phyloP scores from a whole-genome alignment of 1,140 invertebrate species.

The Mamestra configurata region DNA sequence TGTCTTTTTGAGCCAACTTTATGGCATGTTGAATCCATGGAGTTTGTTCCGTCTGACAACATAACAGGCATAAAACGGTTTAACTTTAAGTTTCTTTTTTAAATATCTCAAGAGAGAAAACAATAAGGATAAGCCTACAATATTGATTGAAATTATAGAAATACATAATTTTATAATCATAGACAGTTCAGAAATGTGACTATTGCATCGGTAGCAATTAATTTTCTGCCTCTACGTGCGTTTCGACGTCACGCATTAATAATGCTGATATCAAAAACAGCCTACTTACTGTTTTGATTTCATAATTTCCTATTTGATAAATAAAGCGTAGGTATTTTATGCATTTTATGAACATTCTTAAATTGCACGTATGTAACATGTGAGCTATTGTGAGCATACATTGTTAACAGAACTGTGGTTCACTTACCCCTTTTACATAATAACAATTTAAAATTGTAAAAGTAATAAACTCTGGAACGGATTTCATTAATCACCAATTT shows the following conservation, averaged over 20 bases:
- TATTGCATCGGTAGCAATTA: neutral
- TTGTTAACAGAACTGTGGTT: too few species aligned
- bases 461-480: too few species aligned
- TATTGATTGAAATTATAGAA: too few species aligned
- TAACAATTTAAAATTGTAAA: too few species aligned
- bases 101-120: too few species aligned
- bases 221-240: neutral
- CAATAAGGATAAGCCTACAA: too few species aligned
- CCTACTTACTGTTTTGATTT: conserved; percentile 17
- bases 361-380: neutral
- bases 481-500: neutral
- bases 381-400: neutral
- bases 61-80: too few species aligned
- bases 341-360: neutral
- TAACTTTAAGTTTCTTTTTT: too few species aligned
- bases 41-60: too few species aligned
- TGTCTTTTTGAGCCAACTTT: too few species aligned
- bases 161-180: neutral
- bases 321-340: neutral
- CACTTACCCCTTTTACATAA: too few species aligned
- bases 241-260: conserved; percentile 7
- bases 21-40: too few species aligned
- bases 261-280: conserved; percentile 18
- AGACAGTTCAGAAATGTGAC: neutral
- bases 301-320: conserved; percentile 20